Evolutionary conservation across 2,888 invertebrate species (phyloP).

Genomic region (Omphaloscelis lunosa): DNA sequence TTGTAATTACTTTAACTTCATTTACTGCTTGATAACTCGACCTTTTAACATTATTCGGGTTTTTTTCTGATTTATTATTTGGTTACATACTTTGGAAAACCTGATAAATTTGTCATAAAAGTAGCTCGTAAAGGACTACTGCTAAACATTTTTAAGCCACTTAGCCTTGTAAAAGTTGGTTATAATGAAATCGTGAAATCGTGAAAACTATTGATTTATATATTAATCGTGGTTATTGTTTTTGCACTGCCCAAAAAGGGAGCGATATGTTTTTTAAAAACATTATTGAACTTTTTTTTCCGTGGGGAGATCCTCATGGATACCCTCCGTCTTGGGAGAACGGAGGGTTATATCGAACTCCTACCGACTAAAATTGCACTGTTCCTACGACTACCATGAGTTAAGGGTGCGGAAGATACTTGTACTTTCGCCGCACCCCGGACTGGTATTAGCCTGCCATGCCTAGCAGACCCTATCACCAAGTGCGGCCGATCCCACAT

Average conservation of each 20-base stretch:
- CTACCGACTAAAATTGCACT: too few species aligned
- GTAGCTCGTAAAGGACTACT: background rate
- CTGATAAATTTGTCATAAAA: background rate
- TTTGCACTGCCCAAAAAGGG: background rate
- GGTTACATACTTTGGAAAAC: background rate
- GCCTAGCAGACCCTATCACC: too few species aligned
- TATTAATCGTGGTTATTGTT: background rate
- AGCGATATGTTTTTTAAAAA: background rate
- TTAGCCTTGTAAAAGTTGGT: background rate
- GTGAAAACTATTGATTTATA: background rate
- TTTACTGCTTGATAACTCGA: background rate
- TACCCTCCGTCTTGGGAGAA: too few species aligned
- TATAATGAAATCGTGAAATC: background rate
- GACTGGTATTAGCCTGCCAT: too few species aligned
- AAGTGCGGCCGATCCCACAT: too few species aligned
- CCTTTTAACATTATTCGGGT: background rate
- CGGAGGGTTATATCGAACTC: too few species aligned
- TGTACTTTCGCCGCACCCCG: too few species aligned
- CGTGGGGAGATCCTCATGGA: too few species aligned
- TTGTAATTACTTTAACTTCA: constrained; percentile 20
- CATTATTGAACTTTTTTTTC: too few species aligned
- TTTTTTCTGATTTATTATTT: background rate
- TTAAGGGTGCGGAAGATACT: too few species aligned
- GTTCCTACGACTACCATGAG: too few species aligned
- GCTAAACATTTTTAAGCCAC: background rate